These are phyloP conservation scores for Teleogryllus occipitalis DNA, from an alignment of 1,140 invertebrate genomes.

Conservation along the genomic window DNA sequence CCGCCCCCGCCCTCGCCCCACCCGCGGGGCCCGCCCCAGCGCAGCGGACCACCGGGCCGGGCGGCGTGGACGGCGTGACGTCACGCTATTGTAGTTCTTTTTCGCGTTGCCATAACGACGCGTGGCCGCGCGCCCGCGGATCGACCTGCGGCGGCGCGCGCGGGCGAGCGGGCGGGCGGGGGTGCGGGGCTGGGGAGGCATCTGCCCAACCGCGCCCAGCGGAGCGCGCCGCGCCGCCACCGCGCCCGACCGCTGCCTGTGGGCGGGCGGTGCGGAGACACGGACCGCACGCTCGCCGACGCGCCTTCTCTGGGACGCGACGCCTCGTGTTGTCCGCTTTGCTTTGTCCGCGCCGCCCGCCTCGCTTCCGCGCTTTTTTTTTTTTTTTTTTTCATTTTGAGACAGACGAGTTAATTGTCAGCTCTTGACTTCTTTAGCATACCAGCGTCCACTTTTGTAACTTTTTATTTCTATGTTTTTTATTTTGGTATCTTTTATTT, in stretches of 20 bases:
- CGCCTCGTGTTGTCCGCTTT: too few species aligned
- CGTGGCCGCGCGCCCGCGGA: constrained; percentile 13
- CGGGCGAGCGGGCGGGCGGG: not conserved
- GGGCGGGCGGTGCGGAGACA: too few species aligned
- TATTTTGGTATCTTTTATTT: too few species aligned
- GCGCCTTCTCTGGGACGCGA: too few species aligned
- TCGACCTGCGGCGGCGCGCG: not conserved
- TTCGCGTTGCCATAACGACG: constrained; percentile 23
- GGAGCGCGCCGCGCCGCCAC: constrained; percentile 10
- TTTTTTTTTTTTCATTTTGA: too few species aligned
- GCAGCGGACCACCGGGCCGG: not conserved
- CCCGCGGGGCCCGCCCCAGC: constrained; percentile 10
- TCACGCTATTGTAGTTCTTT: constrained; percentile 9
- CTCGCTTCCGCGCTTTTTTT: too few species aligned
- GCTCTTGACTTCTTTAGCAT: too few species aligned
- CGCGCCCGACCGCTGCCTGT: not conserved
- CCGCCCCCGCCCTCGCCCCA: constrained; percentile 26
- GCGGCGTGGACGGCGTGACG: constrained; percentile 6
- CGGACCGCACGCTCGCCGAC: too few species aligned
- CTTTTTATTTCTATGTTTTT: too few species aligned
- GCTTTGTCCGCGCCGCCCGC: too few species aligned
- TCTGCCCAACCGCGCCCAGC: constrained; percentile 17
- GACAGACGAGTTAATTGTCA: too few species aligned
- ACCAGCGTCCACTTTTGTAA: too few species aligned
- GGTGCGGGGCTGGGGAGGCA: not conserved